Percentiles rank a stretch among this genome's conserved stretches.
phyloP scores from a whole-genome alignment of 92 coral and sea anemone species.

The Phenganax marumi region DNA sequence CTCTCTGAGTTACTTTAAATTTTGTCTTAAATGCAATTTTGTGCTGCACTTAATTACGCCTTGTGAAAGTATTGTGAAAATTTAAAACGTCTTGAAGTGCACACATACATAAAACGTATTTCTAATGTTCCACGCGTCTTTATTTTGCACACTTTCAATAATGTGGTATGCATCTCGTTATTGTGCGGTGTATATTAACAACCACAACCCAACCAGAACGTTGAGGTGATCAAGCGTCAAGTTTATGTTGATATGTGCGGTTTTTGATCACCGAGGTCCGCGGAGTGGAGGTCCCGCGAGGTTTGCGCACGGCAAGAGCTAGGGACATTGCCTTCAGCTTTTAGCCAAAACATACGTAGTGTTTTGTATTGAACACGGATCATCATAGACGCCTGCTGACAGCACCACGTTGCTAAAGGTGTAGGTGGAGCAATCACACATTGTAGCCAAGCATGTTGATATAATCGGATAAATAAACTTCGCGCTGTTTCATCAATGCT shows the following conservation, averaged over 20 bases:
- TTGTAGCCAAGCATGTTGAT: constrained; percentile 32
- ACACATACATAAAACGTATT: too few relatives aligned
- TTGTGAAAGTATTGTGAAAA: too few relatives aligned
- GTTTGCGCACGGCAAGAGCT: constrained; percentile 36
- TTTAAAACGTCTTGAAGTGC: too few relatives aligned
- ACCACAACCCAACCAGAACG: not conserved
- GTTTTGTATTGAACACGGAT: constrained; percentile 28
- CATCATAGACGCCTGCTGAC: constrained; percentile 44
- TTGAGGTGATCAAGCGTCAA: not conserved
- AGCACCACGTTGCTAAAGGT: constrained; percentile 32
- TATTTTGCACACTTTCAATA: too few relatives aligned
- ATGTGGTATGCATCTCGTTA: too few relatives aligned
- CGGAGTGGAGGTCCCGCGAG: constrained; percentile 10
- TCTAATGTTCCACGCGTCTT: too few relatives aligned
- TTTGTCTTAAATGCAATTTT: too few relatives aligned
- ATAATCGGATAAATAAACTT: constrained; percentile 31
- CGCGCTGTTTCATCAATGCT: not conserved
- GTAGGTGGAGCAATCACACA: constrained; percentile 45
- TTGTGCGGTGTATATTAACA: too few relatives aligned
- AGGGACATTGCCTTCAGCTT: constrained; percentile 4
- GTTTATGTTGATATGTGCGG: not conserved
- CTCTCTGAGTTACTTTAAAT: too few relatives aligned
- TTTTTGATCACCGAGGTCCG: constrained; percentile 12
- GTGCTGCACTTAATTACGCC: too few relatives aligned
- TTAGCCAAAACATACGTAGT: constrained; percentile 28